These are phyloP conservation scores for Apodemia mormo DNA, from an alignment of 2,888 invertebrate species.

Conservation along the genomic window DNA sequence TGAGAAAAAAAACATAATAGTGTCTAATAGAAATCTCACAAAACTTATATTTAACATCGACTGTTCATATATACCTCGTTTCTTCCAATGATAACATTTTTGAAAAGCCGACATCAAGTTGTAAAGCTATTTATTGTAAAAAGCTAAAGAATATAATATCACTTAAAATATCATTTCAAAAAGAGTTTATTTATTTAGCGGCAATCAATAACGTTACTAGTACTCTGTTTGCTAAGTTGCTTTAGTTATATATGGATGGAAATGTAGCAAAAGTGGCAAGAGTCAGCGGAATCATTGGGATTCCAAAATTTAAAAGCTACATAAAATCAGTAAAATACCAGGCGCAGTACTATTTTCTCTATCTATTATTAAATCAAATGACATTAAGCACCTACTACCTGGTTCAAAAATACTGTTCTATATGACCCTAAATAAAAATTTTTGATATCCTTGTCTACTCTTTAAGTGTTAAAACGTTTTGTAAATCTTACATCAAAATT, in stretches of 20 bases:
- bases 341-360: constrained; percentile 63
- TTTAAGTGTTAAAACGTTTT: constrained; percentile 51
- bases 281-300: constrained; percentile 58
- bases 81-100: constrained; percentile 77
- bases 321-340: constrained; percentile 65
- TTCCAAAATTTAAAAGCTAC: constrained; percentile 63
- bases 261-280: constrained; percentile 74
- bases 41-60: constrained; percentile 68
- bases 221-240: constrained; percentile 60
- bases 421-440: constrained; percentile 74
- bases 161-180: constrained; percentile 65
- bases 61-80: constrained; percentile 76
- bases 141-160: constrained; percentile 70
- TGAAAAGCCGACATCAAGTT: constrained; percentile 79
- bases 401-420: constrained; percentile 72
- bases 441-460: constrained; percentile 56
- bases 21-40: constrained; percentile 48
- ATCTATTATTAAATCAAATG: constrained; percentile 67
- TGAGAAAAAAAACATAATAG: constrained; percentile 38
- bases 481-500: constrained; percentile 53
- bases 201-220: constrained; percentile 63
- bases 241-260: constrained; percentile 73
- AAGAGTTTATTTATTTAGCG: constrained; percentile 58
- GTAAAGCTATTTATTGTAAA: constrained; percentile 72
- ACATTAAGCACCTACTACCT: constrained; percentile 72